Base-by-base conservation (phyloP, 2,888 invertebrate genomes). In the Colostygia pectinataria region DNA sequence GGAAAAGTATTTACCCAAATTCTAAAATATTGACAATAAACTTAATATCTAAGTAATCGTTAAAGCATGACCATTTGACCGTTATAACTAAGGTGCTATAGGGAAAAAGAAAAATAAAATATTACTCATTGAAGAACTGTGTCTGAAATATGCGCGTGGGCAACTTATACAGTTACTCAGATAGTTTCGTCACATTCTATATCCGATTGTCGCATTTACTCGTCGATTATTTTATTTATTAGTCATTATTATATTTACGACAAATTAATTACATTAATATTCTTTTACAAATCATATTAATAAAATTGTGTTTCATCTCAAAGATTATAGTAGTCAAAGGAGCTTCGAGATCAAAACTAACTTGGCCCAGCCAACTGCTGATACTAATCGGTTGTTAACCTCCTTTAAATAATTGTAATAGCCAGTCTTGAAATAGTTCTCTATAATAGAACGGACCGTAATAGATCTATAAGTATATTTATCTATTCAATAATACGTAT, bases 131-230 rank as follows among this genome's bases (percentile, higher is more conserved):
- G 60, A 63, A 73, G 68, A 67, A 66, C 61, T 60, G 61, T 59
- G 63, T 57, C 25, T 44, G 65, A 77, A 74, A 76, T 71, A 71
- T 69, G 57, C 63, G 81, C 74, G 83, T 83, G 73, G 83, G 83
- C 66, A 66, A 23, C 6, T 24, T 37, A 33, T n/a, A 71, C 71
- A 61, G 73, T 81, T 80, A 82, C 63, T 77, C 78, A 80, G 66
- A 62, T 61, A 60, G 57, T 61, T 60, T 57, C 61, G 66, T 66
- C 65, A 57, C 57, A 47, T 43, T 53, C 46, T 53, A 42, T 49
- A 46, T 42, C 29, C 28, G 12, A 40, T 38, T 41, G 24, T 47
- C 32, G n/a, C 13, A 46, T 36, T 37, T 7, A 13, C 10, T 28
- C 13, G n/a, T 34, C 13, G n/a, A n/a, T 13, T 23, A 10, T 38